Evolutionary conservation across 2,113 vertebrate species (phyloP).

Genomic region (Edolisoma coerulescens): DNA sequence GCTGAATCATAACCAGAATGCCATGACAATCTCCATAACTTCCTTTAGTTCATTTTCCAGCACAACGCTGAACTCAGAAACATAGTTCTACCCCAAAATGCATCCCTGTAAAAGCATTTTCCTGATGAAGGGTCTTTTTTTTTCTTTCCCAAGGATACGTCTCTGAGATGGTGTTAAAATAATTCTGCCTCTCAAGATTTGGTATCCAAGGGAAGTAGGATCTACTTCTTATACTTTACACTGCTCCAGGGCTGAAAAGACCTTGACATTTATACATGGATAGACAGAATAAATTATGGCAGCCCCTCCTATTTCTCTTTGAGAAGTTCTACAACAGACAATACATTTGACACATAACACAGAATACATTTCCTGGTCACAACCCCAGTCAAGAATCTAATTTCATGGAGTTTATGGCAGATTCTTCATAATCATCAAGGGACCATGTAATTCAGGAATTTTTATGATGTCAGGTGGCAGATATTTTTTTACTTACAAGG

Average conservation of each 20-base stretch:
- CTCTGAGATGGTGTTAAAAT: background rate
- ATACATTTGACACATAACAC: background rate
- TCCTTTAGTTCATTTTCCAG: background rate
- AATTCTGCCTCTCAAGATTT: background rate
- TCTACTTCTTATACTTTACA: background rate
- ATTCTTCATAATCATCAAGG: background rate
- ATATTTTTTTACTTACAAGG: background rate
- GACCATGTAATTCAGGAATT: background rate
- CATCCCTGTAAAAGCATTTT: background rate
- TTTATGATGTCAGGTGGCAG: background rate
- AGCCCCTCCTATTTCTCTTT: background rate
- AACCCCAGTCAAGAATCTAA: background rate
- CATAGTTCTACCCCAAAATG: background rate
- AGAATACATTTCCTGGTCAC: background rate
- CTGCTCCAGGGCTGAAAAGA: background rate
- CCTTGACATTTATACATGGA: background rate
- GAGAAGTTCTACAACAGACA: background rate
- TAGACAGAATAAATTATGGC: background rate
- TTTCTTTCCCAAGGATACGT: background rate
- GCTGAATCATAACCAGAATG: background rate
- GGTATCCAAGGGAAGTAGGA: background rate
- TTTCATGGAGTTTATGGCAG: background rate
- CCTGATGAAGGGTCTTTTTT: background rate
- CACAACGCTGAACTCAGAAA: background rate
- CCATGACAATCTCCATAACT: background rate